Base-by-base conservation (phyloP, 2,113 vertebrate genomes). In the Camarhynchus parvulus region DNA sequence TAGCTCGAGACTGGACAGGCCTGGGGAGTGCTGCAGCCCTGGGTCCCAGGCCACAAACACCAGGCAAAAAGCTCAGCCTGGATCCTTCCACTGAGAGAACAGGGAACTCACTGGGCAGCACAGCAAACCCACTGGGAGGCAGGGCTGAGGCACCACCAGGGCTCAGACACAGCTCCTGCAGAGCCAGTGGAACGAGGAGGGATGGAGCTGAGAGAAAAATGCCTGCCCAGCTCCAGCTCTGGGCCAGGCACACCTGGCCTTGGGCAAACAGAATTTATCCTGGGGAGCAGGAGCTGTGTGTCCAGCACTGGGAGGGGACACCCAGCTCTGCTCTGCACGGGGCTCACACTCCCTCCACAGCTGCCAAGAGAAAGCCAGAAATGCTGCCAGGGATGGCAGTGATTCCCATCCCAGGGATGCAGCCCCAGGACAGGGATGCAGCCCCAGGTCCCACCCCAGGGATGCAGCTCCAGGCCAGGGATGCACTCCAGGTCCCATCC, bases 311-410 rank as follows among this genome's bases (percentile, higher is more conserved):
- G n/a, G 58, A 83, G 55, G 59, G 46, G 50, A 64, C 2, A 15
- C 8, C 0, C 11, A 84, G 75, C 59, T 49, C 87, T 58, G 86
- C 2, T 2, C 63, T 37, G n/a, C 2, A 25, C 68, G 11, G 81
- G 80, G 77, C 87, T 91, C 91, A 55, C 82, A 28, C 47, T 53
- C 61, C 91, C 83, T 78, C 50, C 78, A 21, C 64, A 75, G 87
- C 35, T 5, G 4, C n/a, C n/a, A 31, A 20, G 50, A 28, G 69
- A 70, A 39, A 74, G 59, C 22, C 41, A 50, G 17, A 30, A 53
- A 20, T 0, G 2, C 58, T 67, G 73, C 50, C 79, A 62, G 83
- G 66, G 52, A 12, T 30, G 21, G 41, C 41, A 41, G 41, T 41
- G 41, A 41, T 41, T 5, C 4, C 44, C 44, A 55, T 5, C 2